Base-by-base conservation (phyloP, 2,888 invertebrate genomes). In the Tenthredo amoena region DNA sequence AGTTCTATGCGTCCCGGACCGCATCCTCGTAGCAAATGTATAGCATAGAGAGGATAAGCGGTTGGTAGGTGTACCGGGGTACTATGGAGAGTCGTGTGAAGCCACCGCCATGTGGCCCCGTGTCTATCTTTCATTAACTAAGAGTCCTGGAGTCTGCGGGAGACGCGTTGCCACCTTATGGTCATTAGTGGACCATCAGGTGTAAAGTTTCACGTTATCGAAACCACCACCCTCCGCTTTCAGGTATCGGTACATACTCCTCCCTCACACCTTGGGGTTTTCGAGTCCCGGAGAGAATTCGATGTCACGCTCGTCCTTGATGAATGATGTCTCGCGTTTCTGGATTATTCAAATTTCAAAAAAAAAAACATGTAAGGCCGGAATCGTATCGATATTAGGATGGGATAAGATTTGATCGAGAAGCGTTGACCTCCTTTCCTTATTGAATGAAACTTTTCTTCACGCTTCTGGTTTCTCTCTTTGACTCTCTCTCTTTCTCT, bases 141-240 rank as follows among this genome's bases (percentile, higher is more conserved):
- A 31, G 47, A 77, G 77, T 18, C 3, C 15, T 37, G 62, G 62
- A 62, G 81, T 77, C 77, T 55, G 77, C 77, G 34, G 55, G 77
- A 77, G 77, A 77, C 55, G 77, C 77, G 34, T 77, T 77, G 26
- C 77, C 77, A 77, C 77, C 77, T 77, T 77, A 50, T 77, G 77
- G 77, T 77, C 77, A 55, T 77, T 77, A 77, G 77, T 77, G 77
- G 62, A 81, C 81, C 89, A 89, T 90, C 91, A 90, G 91, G 91
- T 91, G 91, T 90, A 91, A 89, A 88, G 86, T 91, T 91, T 89
- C 91, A 90, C 91, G 91, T 85, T 50, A 55, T 58, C 31, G 34
- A 50, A 79, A 21, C 40, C 37, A 65, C 68, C 43, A 62, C 65
- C 76, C 85, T 84, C 62, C 21, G n/a, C 18, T 77, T 18, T 26